phyloP scores from a whole-genome alignment of 2,888 invertebrate species.

The Protophormia terraenovae region DNA sequence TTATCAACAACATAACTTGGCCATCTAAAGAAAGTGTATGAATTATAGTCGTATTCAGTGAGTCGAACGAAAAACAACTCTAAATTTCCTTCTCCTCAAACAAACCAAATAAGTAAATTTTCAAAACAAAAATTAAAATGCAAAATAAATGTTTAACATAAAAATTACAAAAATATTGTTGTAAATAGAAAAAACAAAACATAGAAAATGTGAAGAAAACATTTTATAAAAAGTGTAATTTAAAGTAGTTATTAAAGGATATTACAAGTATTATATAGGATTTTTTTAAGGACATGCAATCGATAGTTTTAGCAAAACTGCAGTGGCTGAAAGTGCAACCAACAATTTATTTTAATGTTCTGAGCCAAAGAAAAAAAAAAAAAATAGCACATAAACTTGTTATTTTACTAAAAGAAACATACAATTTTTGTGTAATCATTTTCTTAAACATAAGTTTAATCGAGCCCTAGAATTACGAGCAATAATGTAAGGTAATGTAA shows the following conservation, averaged over 20 bases:
- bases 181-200: not conserved
- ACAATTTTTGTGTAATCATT: conserved; percentile 36
- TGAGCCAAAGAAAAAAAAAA: not conserved
- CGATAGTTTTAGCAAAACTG: not conserved
- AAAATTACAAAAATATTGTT: not conserved
- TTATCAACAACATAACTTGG: conserved; percentile 63
- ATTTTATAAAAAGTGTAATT: conserved; percentile 18
- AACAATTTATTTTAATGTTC: not conserved
- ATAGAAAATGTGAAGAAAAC: not conserved
- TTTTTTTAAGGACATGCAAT: conserved; percentile 54
- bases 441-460: conserved; percentile 1
- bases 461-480: not conserved
- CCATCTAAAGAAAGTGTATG: conserved; percentile 45
- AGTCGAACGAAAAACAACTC: conserved; percentile 38
- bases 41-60: conserved; percentile 33
- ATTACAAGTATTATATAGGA: conserved; percentile 23
- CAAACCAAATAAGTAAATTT: conserved; percentile 12
- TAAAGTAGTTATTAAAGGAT: conserved; percentile 36
- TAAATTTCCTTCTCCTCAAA: not conserved
- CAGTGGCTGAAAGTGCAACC: conserved; percentile 22
- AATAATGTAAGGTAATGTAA: not conserved
- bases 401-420: not conserved
- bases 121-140: conserved; percentile 16
- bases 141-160: not conserved
- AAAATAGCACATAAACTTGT: too few relatives aligned